These are phyloP conservation scores for Eptatretus burgeri DNA, from an alignment of 2,113 vertebrate species.

Conservation along the genomic window DNA sequence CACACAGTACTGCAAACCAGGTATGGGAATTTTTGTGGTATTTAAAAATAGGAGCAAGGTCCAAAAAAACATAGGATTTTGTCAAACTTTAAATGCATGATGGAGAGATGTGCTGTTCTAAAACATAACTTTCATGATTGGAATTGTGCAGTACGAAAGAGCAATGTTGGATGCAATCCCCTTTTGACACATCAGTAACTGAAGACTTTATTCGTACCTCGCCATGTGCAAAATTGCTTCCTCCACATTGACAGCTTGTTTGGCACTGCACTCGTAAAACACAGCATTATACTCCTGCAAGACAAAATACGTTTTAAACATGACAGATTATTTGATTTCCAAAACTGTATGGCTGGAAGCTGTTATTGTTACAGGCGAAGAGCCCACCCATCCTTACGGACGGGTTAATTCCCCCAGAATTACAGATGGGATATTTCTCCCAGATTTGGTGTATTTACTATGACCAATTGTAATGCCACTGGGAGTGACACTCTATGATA, in stretches of 20 bases:
- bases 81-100: neutral
- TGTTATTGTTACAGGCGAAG: too few species aligned
- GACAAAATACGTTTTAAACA: neutral
- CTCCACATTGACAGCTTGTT: neutral
- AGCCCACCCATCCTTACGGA: too few species aligned
- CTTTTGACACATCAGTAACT: neutral
- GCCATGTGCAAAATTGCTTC: constrained; percentile 1
- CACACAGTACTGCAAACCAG: neutral
- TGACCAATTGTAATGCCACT: too few species aligned
- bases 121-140: neutral
- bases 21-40: too few species aligned
- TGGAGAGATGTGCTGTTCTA: neutral
- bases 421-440: too few species aligned
- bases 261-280: constrained; percentile 6
- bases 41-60: too few species aligned
- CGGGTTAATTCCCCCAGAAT: too few species aligned
- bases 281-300: constrained; percentile 2
- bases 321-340: too few species aligned
- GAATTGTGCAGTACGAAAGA: neutral
- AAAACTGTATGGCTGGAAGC: too few species aligned
- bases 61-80: neutral
- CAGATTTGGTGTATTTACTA: too few species aligned
- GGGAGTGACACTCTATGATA: too few species aligned
- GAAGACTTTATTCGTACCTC: neutral
- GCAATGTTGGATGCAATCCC: neutral